Evolutionary conservation across 2,888 invertebrate species (phyloP), one percentile per base, ranked within the genome.

Genomic region (Ernsta delagoae): DNA sequence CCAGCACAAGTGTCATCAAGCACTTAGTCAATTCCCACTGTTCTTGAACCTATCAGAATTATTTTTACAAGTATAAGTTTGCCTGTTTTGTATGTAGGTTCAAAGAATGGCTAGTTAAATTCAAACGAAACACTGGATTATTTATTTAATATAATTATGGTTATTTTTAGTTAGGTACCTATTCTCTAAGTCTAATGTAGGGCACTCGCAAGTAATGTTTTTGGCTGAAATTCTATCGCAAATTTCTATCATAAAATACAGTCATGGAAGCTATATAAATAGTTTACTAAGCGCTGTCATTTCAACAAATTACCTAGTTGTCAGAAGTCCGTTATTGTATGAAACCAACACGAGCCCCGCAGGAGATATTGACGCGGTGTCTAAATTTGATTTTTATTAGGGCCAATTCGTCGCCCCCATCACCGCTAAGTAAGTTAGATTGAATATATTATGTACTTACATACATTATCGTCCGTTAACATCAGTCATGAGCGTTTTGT

Each of bases 351-450:
- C n/a, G 11, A 16, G 16, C 50, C 57, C 68, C 57, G 57, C 66
- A 43, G 65, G 16, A 60, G 61, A 63, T 64, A 64, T 69, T 64
- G 69, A 71, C 54, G 73, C 69, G 73, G 73, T 75, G 74, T 73
- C 76, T 79, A 86, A 91, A 92, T 91, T 87, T 88, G 89, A 88
- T 87, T 91, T 91, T 90, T 85, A 92, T 90, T 90, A 81, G 81
- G 75, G 75, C 76, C 86, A 88, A 90, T 89, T 89, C 84, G 79
- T 86, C 82, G 88, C 90, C 92, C 91, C 88, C 86, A 89, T 90
- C 81, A 74, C 73, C 71, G 72, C 77, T 79, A 84, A 88, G 81
- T 84, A 84, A 83, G 77, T 82, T 83, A 82, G 80, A 88, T 86
- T 87, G 84, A 81, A 78, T 78, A 79, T 60, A 66, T 60, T 80